Evolutionary conservation across 1,140 invertebrate species (phyloP), one percentile per base, ranked within the genome.

Genomic region (Muscidifurax raptorellus): DNA sequence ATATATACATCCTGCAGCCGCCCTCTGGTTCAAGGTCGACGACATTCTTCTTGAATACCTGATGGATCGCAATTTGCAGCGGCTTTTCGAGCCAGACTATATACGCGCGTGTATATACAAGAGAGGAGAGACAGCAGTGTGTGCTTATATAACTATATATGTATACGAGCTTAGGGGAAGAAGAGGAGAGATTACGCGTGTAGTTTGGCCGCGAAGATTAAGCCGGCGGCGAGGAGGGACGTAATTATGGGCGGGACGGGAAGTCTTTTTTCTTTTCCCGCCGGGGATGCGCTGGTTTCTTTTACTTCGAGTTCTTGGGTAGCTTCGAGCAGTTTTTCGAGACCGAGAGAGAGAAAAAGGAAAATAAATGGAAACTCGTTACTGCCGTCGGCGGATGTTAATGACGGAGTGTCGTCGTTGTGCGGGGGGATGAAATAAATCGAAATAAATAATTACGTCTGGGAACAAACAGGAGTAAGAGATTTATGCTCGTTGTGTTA

Each of bases 161-260:
- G 12, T 66, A 66, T 22, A 66, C 9, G 64, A 12, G 0, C 13
- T 15, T 12, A n/a, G 64, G 64, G 25, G 64, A n/a, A 3, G 12
- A 30, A 22, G 25, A 40, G 71, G 44, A 36, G 47, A 82, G 44
- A 82, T 82, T 64, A 52, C 80, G 80, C 71, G 22, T 72, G 80
- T 82, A 44, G 22, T 22, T 36, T 15, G 40, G 72, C 32, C 32
- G 36, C 36, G 22, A 69, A 75, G 72, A 36, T 80, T 36, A 69
- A 25, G n/a, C 25, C 40, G 6, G 36, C 9, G 13, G 32, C 4
- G 59, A 6, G 40, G 36, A 66, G 2, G 66, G 32, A 64, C 40
- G 74, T 83, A 83, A 83, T 83, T 83, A 83, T 83, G 81, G 81
- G 81, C 81, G 81, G 81, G 74, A 77, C 74, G 74, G 80, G 69